Percentiles rank a stretch among this genome's conserved stretches.
Conservation (phyloP, 2,888 invertebrate species). For the Drosophila neotestacea region DNA sequence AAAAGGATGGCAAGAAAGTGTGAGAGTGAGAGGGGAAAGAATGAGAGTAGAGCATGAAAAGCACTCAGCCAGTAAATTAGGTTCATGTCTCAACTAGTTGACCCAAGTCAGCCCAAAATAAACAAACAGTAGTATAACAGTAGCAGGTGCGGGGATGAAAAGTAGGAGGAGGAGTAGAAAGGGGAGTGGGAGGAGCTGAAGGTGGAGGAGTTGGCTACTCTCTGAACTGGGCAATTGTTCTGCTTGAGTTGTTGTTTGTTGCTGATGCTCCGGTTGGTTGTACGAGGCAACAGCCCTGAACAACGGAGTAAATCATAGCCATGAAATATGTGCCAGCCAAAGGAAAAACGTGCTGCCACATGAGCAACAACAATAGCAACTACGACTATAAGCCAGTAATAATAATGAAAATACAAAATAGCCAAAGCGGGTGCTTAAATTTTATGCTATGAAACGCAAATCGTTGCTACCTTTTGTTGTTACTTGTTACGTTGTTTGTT, state of each 20-base stretch:
- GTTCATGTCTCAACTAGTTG: slow-evolving; percentile 81
- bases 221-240: slow-evolving; percentile 70
- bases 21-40: neutral
- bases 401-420: slow-evolving; percentile 76
- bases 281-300: slow-evolving; percentile 73
- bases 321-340: slow-evolving; percentile 75
- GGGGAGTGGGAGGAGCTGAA: slow-evolving; percentile 6
- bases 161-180: neutral
- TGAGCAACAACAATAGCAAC: slow-evolving; percentile 17
- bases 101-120: slow-evolving; percentile 71
- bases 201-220: slow-evolving; percentile 28
- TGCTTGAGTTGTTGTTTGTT: slow-evolving; percentile 67
- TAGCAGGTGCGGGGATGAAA: slow-evolving; percentile 10
- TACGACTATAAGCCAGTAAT: slow-evolving; percentile 54
- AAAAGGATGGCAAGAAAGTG: neutral
- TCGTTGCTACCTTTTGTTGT: slow-evolving; percentile 65
- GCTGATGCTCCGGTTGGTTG: slow-evolving; percentile 38
- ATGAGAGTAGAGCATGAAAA: slow-evolving; percentile 60
- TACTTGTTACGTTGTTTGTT: slow-evolving; percentile 49
- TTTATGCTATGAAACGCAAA: slow-evolving; percentile 65
- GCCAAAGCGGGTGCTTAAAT: slow-evolving; percentile 56
- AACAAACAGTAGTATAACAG: slow-evolving; percentile 59
- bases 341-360: slow-evolving; percentile 49
- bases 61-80: slow-evolving; percentile 80
- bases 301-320: slow-evolving; percentile 80